Base-by-base conservation (phyloP, 1,140 invertebrate genomes). In the Thaumatotibia leucotreta region DNA sequence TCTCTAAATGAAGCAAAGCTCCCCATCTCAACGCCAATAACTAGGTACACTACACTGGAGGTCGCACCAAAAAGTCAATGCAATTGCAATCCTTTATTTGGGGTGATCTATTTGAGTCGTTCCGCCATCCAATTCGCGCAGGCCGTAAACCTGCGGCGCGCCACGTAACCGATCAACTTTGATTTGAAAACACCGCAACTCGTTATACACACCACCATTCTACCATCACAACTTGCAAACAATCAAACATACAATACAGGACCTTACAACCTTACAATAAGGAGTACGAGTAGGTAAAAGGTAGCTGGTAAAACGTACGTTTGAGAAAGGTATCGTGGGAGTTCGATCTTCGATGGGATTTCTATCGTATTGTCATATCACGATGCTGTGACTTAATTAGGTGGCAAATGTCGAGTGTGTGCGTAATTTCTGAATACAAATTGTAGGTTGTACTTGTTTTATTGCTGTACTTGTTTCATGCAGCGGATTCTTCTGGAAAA, bases 121-220 rank as follows among this genome's bases (percentile, higher is more conserved):
- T 74, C 75, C 75, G 74, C 75, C 75, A 70, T 70, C 76, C 75
- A 84, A 84, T 84, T 76, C 77, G 73, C 74, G 64, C 72, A 69
- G 58, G 67, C 81, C 82, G 74, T 83, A 84, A 84, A 83, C 66
- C 67, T 84, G 80, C 73, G 82, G 79, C 81, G 39, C 73, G 65
- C 68, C 63, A 68, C 73, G 68, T 68, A 74, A 81, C 74, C 68
- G 67, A 72, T 68, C 74, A 70, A 58, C 76, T 82, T 76, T 77
- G 77, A 82, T 82, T 82, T 74, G 77, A 80, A 82, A 80, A 80
- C 73, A 82, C 80, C 80, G 73, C 80, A 82, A 80, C 64, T 71
- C 70, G 66, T 73, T 71, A 70, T 68, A 68, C 61, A 50, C 64
- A 61, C 54, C 33, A 61, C 65, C 52, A 58, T 14, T 27, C 14